Conservation (phyloP, 64 coral and sea anemone genomes). For the Cladopsammia gracilis region DNA sequence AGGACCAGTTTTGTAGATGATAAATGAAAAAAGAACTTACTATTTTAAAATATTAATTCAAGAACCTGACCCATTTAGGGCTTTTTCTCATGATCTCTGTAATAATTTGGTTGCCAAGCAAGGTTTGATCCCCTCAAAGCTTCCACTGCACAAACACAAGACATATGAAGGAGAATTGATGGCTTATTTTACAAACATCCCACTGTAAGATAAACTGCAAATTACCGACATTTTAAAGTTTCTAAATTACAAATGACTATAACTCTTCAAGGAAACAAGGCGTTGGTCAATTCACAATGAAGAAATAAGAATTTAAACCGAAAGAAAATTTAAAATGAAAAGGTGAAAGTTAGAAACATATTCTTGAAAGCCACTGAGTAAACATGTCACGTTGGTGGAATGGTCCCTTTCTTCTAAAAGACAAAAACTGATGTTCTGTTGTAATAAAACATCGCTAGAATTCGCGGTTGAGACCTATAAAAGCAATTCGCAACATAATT, state of each 20-base stretch:
- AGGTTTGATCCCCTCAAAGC: conserved; percentile 5
- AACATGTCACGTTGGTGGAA: conserved; percentile 35
- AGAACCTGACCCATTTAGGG: neutral
- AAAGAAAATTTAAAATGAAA: conserved; percentile 3
- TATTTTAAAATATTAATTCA: neutral
- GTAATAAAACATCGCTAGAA: neutral
- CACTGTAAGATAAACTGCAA: neutral
- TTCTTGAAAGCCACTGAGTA: neutral
- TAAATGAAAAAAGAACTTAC: neutral
- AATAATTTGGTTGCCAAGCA: conserved; percentile 34
- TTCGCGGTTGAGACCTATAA: neutral
- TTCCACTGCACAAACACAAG: conserved; percentile 7
- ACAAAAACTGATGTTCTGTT: conserved; percentile 5
- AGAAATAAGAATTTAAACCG: conserved; percentile 1
- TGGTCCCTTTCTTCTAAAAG: neutral
- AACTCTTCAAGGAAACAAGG: neutral
- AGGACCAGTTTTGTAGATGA: neutral
- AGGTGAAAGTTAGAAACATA: neutral
- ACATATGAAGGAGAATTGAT: neutral
- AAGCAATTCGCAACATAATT: neutral
- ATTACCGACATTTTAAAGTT: neutral
- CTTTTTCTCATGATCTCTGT: neutral
- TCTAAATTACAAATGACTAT: neutral
- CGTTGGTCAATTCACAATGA: neutral
- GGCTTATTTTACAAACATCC: conserved; percentile 3